A percentile compares a stretch with the other conserved stretches of the same genome.
phyloP scores from a whole-genome alignment of 2,888 invertebrate species.

The Heliconius charithonia region DNA sequence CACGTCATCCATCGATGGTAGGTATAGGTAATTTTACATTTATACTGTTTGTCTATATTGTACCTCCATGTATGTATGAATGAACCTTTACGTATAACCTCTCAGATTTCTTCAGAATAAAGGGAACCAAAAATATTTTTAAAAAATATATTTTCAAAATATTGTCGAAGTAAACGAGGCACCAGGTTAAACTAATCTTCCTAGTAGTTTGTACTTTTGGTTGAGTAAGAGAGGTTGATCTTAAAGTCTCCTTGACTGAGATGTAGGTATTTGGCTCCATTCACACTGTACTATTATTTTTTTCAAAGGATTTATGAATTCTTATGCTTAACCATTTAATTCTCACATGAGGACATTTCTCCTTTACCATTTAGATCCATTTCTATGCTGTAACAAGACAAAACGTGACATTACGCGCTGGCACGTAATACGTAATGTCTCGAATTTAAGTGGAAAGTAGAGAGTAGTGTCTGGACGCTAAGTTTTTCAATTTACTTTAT shows the following conservation, averaged over 20 bases:
- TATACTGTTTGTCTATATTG: too few relatives aligned
- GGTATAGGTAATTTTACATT: too few relatives aligned
- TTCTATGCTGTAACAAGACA: neutral
- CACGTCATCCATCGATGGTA: too few relatives aligned
- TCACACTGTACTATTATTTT: neutral
- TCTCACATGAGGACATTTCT: neutral
- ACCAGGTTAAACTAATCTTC: constrained; percentile 62
- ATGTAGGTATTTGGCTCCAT: constrained; percentile 3
- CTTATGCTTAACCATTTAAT: too few relatives aligned
- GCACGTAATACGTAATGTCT: neutral
- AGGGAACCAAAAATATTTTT: too few relatives aligned
- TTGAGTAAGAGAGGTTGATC: constrained; percentile 51
- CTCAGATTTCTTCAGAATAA: too few relatives aligned
- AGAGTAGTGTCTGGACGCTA: neutral
- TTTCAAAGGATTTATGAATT: neutral
- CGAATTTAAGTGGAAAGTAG: neutral
- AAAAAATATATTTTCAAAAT: too few relatives aligned
- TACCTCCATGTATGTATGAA: too few relatives aligned
- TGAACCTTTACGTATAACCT: too few relatives aligned
- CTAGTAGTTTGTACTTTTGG: constrained; percentile 54
- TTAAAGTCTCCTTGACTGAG: constrained; percentile 37
- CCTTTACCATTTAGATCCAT: neutral
- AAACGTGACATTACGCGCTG: neutral
- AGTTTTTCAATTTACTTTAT: neutral
- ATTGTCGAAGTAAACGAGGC: constrained; percentile 54